Conservation (phyloP, 1,140 invertebrate species). For the Pygmarrhopalites habei region DNA sequence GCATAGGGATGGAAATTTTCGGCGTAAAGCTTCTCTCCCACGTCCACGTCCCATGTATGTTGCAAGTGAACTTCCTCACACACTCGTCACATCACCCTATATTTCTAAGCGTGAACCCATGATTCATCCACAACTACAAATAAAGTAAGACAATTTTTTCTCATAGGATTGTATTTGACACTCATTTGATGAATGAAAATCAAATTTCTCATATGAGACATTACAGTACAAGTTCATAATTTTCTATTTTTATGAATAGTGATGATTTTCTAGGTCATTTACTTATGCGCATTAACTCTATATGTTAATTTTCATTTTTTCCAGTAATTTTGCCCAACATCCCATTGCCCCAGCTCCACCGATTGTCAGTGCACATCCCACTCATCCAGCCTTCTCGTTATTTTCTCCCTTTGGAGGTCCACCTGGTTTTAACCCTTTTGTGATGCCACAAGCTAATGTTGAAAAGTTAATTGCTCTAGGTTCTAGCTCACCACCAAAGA, state of each 20-base stretch:
- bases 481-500: constrained; percentile 22
- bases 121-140: constrained; percentile 29
- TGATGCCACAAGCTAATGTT: constrained; percentile 21
- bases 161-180: no score
- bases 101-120: constrained; percentile 23
- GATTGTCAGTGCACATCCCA: constrained; percentile 8
- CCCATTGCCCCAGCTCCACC: constrained; percentile 14
- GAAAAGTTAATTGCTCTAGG: constrained; percentile 25
- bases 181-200: no score
- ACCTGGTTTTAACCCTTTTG: constrained; percentile 24
- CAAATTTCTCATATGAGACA: no score
- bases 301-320: constrained; percentile 15
- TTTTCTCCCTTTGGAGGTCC: constrained; percentile 27
- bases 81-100: constrained; percentile 31
- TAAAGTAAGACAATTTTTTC: constrained; percentile 16
- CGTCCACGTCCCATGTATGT: constrained; percentile 29
- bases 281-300: no score
- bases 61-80: constrained; percentile 16
- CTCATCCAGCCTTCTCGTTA: constrained; percentile 17
- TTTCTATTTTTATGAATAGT: no score
- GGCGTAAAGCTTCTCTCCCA: constrained; percentile 24
- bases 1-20: constrained; percentile 23
- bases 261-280: no score
- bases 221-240: no score
- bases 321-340: constrained; percentile 26